Base-by-base conservation (phyloP, 2,113 vertebrate species). In the Siniperca chuatsi region DNA sequence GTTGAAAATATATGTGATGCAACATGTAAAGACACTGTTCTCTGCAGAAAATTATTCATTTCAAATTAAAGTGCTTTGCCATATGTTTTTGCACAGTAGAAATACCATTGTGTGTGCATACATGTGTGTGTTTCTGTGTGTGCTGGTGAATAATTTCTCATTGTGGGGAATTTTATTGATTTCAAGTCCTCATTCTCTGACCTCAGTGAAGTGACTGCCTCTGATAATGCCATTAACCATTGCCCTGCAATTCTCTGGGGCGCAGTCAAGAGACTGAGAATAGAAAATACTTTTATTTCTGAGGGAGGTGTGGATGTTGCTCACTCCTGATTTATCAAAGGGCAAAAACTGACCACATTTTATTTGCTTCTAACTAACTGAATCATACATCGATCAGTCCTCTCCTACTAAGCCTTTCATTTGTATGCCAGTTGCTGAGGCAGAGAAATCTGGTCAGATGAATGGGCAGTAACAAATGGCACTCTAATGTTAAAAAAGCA, bases 171-270 rank as follows among this genome's bases (percentile, higher is more conserved):
- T 80, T 78, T 87, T 84, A 90, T 88, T 88, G 82, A 82, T 92
- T 90, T 93, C 68, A 88, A 87, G 79, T 85, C 65, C 62, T 79
- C 67, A 80, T 90, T 85, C 78, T 58, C 54, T 91, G 92, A 92
- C 91, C 89, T 86, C 84, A 82, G 82, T 79, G 85, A 91, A 90
- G 78, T 90, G 92, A 90, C 82, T 87, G 80, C 77, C 78, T 73
- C 83, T 87, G 90, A 91, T 93, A 91, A 92, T 87, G 86, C 85
- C 87, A 89, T 93, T 92, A 92, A 84, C 84, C 80, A 89, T 75
- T 88, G 79, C 77, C 79, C 75, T 84, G 54, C 72, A 82, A 80
- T 84, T 88, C 93, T 87, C 90, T 40, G 40, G 83, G 84, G 87
- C 13, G 46, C 87, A 85, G 78, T 89, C 79, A 83, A 84, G 77